Evolutionary conservation across 2,113 vertebrate genomes (phyloP).

Genomic region (Smithornis capensis): DNA sequence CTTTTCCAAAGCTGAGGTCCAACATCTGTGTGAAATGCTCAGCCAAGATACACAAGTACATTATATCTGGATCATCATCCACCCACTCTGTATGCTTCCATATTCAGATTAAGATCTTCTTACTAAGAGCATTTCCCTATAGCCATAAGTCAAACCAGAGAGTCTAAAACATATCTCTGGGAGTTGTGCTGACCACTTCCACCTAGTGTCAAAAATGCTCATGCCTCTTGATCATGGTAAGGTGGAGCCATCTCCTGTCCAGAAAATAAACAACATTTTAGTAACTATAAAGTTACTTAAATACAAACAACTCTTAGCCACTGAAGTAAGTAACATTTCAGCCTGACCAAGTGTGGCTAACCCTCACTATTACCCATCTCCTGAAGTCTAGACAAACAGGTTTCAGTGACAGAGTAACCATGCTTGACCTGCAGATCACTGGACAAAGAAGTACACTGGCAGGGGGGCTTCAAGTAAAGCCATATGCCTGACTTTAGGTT

Average conservation of each 20-base stretch:
- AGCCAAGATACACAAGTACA: not conserved
- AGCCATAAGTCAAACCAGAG: not conserved
- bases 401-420: not conserved
- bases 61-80: not conserved
- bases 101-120: not conserved
- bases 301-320: not conserved
- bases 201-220: not conserved
- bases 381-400: not conserved
- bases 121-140: not conserved
- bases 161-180: not conserved
- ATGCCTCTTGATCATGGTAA: conserved; percentile 19
- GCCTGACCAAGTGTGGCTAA: not conserved
- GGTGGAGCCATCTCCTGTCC: conserved; percentile 65
- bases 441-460: not conserved
- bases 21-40: not conserved
- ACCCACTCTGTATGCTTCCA: not conserved
- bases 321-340: not conserved
- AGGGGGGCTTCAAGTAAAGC: not conserved
- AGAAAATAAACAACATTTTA: conserved; percentile 12
- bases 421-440: not conserved
- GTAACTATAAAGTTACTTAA: not conserved
- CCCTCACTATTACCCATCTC: not conserved
- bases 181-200: not conserved
- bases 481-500: not conserved
- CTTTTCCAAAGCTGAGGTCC: not conserved